phyloP scores from a whole-genome alignment of 1,140 invertebrate genomes.

The Patella vulgata region DNA sequence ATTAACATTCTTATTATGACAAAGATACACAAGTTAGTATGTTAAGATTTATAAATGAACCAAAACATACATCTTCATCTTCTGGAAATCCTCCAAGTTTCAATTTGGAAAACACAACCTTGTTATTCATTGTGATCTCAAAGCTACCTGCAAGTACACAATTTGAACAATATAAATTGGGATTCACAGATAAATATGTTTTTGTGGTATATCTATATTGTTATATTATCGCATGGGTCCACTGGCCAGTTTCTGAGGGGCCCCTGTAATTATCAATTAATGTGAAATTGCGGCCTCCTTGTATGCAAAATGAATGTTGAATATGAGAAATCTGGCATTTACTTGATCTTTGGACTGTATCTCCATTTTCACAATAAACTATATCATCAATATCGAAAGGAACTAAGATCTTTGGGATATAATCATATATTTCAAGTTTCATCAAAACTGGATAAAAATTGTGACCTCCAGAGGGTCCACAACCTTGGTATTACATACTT shows the following conservation, averaged over 20 bases:
- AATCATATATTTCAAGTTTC: too few species aligned
- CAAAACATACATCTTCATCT: conserved; percentile 70
- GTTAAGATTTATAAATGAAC: not conserved
- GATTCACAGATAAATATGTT: not conserved
- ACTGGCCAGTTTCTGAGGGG: not conserved
- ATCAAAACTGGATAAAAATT: too few species aligned
- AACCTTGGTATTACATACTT: too few species aligned
- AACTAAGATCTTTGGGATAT: too few species aligned
- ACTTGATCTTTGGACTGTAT: too few species aligned
- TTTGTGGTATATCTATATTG: not conserved
- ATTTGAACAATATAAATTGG: not conserved
- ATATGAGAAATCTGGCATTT: too few species aligned
- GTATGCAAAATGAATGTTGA: not conserved
- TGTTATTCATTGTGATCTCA: conserved; percentile 74
- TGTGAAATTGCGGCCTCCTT: not conserved
- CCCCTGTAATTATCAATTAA: not conserved
- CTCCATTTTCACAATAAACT: too few species aligned
- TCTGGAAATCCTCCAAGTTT: conserved; percentile 75
- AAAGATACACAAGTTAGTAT: not conserved
- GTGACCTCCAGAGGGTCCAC: too few species aligned
- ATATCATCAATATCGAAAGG: too few species aligned
- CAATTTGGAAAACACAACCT: conserved; percentile 75
- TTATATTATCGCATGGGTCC: not conserved
- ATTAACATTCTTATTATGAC: too few species aligned
- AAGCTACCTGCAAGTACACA: conserved; percentile 72